Evolutionary conservation across 2,888 invertebrate species (phyloP), one percentile per base, ranked within the genome.

Genomic region (Ochropleura leucogaster): DNA sequence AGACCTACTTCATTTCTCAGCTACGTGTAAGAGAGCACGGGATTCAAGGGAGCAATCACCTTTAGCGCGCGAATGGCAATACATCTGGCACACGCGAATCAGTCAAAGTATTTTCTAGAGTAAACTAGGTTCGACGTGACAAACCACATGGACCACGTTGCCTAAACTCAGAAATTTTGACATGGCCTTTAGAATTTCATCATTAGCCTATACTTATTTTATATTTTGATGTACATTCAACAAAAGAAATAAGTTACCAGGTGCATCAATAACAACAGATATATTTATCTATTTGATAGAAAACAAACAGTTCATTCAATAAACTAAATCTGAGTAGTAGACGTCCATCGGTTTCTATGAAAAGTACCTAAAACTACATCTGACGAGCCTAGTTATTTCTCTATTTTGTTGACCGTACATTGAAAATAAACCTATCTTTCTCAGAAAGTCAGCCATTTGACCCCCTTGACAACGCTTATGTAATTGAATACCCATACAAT

Each of bases 1-100:
- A 75, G 30, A 30, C 30, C 30, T 83, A 84, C 84, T 83, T 85
- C 82, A 84, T 85, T 79, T 81, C 77, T 79, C 65, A 73, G 75
- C 74, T 72, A 72, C 76, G 86, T 75, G 84, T 73, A 69, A 69
- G 20, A 72, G 71, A 84, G 72, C 84, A 84, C 86, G 86, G 80
- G 71, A 71, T 84, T 80, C 82, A 59, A 72, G 86, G 79, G 89
- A 89, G 89, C 92, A 90, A 86, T 88, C 89, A 91, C 89, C 92
- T 87, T 83, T 79, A 77, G 67, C 72, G 66, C 47, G 65, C 79
- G 60, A 71, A 66, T 84, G 53, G 53, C 69, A 67, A 57, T 68
- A 73, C 75, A 86, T 87, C 84, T 89, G 83, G 87, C 83, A 86
- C 82, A 70, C 69, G 67, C 70, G 49, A 68, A 55, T 75, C 65